Conservation (phyloP, 2,797 vertebrate genomes). For the Sebastes vulpes region DNA sequence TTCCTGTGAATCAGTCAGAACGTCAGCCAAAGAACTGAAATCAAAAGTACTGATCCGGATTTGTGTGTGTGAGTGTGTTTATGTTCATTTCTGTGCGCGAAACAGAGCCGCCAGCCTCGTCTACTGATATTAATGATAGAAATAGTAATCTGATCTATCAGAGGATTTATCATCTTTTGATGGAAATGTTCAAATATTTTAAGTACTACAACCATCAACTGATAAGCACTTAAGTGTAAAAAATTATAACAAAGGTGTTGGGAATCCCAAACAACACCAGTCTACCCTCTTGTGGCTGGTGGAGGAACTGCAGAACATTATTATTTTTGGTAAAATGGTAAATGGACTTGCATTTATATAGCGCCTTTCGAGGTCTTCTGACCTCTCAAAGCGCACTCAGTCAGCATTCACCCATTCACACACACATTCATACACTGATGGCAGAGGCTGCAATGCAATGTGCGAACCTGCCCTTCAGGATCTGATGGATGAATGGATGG, state of each 20-base stretch:
- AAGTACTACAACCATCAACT: not conserved
- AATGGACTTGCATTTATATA: too few relatives aligned
- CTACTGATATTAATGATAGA: not conserved
- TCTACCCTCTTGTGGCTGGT: conserved; percentile 60
- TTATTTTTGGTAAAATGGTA: not conserved
- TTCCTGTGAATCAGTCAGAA: not conserved
- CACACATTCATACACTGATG: too few relatives aligned
- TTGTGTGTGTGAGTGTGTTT: not conserved
- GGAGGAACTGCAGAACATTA: conserved; percentile 1
- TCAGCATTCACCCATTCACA: too few relatives aligned
- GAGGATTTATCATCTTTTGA: not conserved
- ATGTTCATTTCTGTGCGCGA: not conserved
- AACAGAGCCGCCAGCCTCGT: not conserved
- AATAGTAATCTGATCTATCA: not conserved
- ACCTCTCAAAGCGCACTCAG: too few relatives aligned
- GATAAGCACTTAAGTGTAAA: not conserved
- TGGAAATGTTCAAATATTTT: not conserved
- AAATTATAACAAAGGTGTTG: not conserved
- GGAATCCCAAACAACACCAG: not conserved
- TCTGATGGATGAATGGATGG: not conserved
- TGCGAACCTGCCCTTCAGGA: too few relatives aligned
- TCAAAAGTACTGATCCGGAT: not conserved
- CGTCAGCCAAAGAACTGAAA: not conserved
- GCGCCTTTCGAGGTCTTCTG: too few relatives aligned
- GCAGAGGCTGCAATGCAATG: accelerated